A percentile compares a stretch with the other conserved stretches of the same genome.
Evolutionary conservation across 2,888 invertebrate species (phyloP).

Genomic region (Lasioglossum leucozonium): DNA sequence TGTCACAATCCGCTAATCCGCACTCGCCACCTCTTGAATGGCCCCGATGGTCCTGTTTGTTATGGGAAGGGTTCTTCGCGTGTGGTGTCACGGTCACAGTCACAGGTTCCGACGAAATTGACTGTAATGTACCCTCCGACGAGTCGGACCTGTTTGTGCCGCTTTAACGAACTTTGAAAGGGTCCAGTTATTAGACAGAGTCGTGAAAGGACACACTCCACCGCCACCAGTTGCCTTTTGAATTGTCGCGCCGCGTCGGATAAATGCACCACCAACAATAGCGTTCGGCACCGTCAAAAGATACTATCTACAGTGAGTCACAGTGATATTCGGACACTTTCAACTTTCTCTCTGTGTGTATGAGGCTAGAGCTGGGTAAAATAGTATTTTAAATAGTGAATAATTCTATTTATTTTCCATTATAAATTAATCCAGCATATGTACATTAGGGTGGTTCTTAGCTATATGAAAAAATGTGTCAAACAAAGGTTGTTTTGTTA

Average conservation of each 20-base stretch:
- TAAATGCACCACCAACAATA: conserved; percentile 31
- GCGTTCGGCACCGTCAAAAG: conserved; percentile 14
- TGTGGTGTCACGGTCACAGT: conserved; percentile 6
- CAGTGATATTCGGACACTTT: too few relatives aligned
- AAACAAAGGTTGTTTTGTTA: too few relatives aligned
- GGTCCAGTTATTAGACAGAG: conserved; percentile 68
- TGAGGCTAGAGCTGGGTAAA: too few relatives aligned
- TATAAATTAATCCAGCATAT: too few relatives aligned
- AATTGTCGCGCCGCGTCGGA: background rate
- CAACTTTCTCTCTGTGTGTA: too few relatives aligned
- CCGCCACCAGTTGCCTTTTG: conserved; percentile 29
- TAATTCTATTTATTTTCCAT: too few relatives aligned
- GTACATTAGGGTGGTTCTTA: too few relatives aligned
- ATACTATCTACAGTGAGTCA: background rate
- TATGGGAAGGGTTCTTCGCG: conserved; percentile 2
- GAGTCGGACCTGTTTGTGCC: conserved; percentile 43
- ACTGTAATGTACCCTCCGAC: conserved; percentile 29
- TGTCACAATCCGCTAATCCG: conserved; percentile 21
- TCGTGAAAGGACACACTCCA: conserved; percentile 48
- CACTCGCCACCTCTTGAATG: conserved; percentile 26
- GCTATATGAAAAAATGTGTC: too few relatives aligned
- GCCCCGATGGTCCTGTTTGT: conserved; percentile 16
- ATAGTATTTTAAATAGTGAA: too few relatives aligned
- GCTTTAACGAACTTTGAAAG: conserved; percentile 76
- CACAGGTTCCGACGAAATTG: conserved; percentile 53